Evolutionary conservation across 1,140 invertebrate genomes (phyloP).

Genomic region (Drosophila sulfurigaster): DNA sequence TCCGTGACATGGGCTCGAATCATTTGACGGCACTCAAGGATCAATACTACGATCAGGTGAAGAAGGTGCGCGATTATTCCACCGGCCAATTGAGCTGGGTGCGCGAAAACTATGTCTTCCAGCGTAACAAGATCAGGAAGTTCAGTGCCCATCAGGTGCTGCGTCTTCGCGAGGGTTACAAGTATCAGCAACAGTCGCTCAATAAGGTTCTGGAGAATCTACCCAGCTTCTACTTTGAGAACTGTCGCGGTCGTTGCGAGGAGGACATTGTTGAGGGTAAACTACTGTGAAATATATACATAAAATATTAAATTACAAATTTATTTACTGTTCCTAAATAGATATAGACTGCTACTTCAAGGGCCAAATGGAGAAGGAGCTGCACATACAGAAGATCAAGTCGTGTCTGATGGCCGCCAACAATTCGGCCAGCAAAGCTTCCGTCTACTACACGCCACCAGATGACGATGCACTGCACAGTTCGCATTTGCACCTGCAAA

Average conservation of each 20-base stretch:
- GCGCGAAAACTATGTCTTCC: constrained; percentile 97
- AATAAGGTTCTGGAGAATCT: constrained; percentile 97
- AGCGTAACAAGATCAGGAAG: constrained; percentile 96
- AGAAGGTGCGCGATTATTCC: constrained; percentile 95
- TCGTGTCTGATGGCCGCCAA: constrained; percentile 64
- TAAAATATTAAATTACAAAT: background rate
- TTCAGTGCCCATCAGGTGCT: constrained; percentile 96
- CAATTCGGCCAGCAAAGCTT: constrained; percentile 88
- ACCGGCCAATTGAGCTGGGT: constrained; percentile 96
- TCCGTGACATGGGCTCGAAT: constrained; percentile 95
- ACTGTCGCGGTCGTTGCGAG: constrained; percentile 94
- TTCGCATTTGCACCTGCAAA: constrained; percentile 69
- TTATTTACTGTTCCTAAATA: constrained; percentile 54
- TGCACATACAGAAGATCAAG: constrained; percentile 77
- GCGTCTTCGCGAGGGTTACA: constrained; percentile 95
- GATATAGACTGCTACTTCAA: constrained; percentile 87
- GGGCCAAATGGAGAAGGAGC: constrained; percentile 86
- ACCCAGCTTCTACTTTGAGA: constrained; percentile 96
- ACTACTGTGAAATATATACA: background rate
- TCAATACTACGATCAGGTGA: constrained; percentile 96
- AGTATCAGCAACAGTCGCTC: constrained; percentile 96
- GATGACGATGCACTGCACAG: constrained; percentile 84
- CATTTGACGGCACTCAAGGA: constrained; percentile 94
- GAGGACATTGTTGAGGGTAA: constrained; percentile 87
- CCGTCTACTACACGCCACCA: constrained; percentile 92